phyloP scores from a whole-genome alignment of 2,113 vertebrate genomes.

The Pardalotus punctatus region DNA sequence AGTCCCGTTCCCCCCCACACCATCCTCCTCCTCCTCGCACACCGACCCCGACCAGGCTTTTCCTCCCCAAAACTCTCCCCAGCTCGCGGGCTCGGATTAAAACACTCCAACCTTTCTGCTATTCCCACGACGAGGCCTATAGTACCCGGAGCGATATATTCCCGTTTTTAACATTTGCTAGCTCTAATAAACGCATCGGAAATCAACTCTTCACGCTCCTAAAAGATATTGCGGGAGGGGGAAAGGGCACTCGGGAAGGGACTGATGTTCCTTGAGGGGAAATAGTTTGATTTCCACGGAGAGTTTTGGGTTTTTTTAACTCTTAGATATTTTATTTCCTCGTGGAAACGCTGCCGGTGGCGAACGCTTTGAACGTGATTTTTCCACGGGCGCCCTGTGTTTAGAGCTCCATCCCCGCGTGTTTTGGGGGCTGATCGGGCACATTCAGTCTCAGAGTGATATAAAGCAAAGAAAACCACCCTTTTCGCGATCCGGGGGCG shows the following conservation, averaged over 20 bases:
- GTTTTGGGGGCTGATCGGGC: background rate
- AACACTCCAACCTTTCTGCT: background rate
- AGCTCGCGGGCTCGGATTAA: background rate
- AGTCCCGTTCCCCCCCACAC: background rate
- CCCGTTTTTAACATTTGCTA: background rate
- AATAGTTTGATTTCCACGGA: background rate
- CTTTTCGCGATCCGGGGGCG: fast-evolving
- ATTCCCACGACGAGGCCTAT: background rate
- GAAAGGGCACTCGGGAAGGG: background rate
- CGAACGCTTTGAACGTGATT: background rate
- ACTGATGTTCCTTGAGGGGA: no score
- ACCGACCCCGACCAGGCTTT: background rate
- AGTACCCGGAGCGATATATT: background rate
- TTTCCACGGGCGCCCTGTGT: background rate
- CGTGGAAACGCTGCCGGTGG: background rate
- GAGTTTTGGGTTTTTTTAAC: fast-evolving
- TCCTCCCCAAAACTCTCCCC: background rate
- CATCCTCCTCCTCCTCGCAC: background rate
- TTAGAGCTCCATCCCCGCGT: background rate
- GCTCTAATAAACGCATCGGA: background rate
- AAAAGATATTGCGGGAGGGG: background rate
- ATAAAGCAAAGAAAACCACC: background rate
- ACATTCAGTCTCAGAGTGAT: background rate
- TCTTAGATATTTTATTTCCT: background rate
- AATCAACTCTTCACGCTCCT: background rate